Conservation (phyloP, 2,888 invertebrate species). For the Eurytoma adleriae region DNA sequence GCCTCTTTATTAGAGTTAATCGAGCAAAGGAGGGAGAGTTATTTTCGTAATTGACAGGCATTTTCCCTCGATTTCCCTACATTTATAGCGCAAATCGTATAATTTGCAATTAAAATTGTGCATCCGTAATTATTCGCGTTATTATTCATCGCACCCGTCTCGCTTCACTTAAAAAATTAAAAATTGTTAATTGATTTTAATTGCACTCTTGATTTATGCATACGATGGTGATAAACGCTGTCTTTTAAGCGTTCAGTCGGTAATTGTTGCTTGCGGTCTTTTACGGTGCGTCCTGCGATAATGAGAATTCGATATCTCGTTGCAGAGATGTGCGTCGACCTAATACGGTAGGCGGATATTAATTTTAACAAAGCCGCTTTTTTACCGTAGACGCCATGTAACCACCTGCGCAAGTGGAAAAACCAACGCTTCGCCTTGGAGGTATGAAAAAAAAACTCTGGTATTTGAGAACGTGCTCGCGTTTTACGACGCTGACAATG, state of each 20-base stretch:
- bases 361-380: constrained; percentile 41
- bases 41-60: background rate
- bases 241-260: background rate
- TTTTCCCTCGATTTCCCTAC: background rate
- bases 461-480: constrained; percentile 1
- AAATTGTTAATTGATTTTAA: constrained; percentile 33
- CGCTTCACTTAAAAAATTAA: constrained; percentile 4
- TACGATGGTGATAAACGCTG: background rate
- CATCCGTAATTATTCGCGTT: background rate
- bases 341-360: constrained; percentile 43
- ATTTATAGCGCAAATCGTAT: constrained; percentile 5
- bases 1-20: no score
- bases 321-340: constrained; percentile 29
- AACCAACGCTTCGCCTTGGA: no score
- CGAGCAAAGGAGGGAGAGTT: background rate
- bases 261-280: background rate
- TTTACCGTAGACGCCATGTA: background rate
- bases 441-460: constrained; percentile 4
- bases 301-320: background rate
- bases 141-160: background rate
- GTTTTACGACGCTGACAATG: constrained; percentile 38
- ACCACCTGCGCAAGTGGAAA: constrained; percentile 32
- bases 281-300: background rate
- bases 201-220: background rate
- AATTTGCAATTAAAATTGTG: constrained; percentile 47